These are phyloP conservation scores for Macrophya alboannulata DNA, from an alignment of 2,888 invertebrate species.

Conservation along the genomic window DNA sequence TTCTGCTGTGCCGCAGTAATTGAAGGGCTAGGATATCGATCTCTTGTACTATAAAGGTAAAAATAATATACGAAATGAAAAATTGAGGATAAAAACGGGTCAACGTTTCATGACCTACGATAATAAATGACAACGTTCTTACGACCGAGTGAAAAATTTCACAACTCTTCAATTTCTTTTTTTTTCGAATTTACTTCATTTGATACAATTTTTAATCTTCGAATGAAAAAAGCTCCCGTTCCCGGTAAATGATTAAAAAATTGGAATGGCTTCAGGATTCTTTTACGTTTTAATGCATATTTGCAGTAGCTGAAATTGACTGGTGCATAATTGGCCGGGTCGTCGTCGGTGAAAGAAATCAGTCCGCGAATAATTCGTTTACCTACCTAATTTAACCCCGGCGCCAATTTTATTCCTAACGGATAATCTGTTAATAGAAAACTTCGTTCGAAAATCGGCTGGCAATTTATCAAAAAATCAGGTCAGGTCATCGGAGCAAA, in stretches of 20 bases:
- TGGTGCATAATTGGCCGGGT: slow-evolving; percentile 56
- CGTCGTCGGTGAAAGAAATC: not conserved
- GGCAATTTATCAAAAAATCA: slow-evolving; percentile 59
- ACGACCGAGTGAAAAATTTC: not conserved
- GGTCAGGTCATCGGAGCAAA: slow-evolving; percentile 48
- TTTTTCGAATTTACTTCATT: not conserved
- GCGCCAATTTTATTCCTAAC: not conserved
- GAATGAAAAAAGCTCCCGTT: not conserved
- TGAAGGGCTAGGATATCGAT: slow-evolving; percentile 12
- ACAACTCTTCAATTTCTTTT: not conserved
- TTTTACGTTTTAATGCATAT: not conserved
- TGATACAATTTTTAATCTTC: not conserved
- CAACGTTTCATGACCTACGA: not conserved
- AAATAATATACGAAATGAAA: not conserved
- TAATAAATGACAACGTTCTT: not conserved
- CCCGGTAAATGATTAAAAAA: not conserved
- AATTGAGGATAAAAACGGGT: not conserved
- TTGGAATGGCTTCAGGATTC: not conserved
- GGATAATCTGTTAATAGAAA: slow-evolving; percentile 33
- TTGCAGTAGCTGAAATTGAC: slow-evolving; percentile 45
- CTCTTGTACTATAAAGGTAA: not conserved
- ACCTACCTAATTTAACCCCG: not conserved
- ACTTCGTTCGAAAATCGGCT: slow-evolving; percentile 44
- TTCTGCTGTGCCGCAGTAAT: not conserved
- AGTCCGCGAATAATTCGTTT: not conserved